Evolutionary conservation across 30 jellyfish, hydroid and myxozoan genomes (phyloP), one percentile per base, ranked within the genome.

Genomic region (Hydra vulgaris): DNA sequence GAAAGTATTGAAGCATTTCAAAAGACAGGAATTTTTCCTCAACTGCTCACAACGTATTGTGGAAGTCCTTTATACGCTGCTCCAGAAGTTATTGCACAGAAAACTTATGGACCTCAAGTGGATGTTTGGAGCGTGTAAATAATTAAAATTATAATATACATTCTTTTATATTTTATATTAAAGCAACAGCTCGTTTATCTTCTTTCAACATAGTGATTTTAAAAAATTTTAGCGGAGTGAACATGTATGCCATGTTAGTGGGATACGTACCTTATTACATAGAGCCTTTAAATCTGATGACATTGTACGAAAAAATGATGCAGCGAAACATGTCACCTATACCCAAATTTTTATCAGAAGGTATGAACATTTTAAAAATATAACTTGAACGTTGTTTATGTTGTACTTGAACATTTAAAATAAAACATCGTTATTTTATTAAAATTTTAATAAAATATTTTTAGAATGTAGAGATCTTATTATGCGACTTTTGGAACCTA

Each of bases 41-140:
- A 88, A 79, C 88, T 87, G 0, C 66, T 92, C 21, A 84, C 89
- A 66, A 92, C 98, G n/a, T 95, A 92, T 76, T 92, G 98, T 66
- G 98, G 98, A 70, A 87, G 96, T 26, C 98, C 98, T 16, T 96
- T 96, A 17, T 92, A 92, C 78, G 98, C 98, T 7, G 98, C 98
- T 8, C 98, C 98, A 17, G 98, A 92, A 56, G 80, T 92, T 15
- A 81, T 92, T 19, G 98, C 98, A 61, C 98, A 92, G 68, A 88
- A 92, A 72, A 70, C 84, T 19, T 92, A 92, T 72, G 98, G 98
- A n/a, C 96, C 98, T 7, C 98, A 92, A 85, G 95, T 92, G 71
- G 98, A 92, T 73, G 83, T 92, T 21, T 92, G 98, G 98, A 92
- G 98, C 96, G 86, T 92, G 98, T 92, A 53, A 86, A 23, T 18